Evolutionary conservation across 2,888 invertebrate species (phyloP).

Genomic region (Clunio marinus): DNA sequence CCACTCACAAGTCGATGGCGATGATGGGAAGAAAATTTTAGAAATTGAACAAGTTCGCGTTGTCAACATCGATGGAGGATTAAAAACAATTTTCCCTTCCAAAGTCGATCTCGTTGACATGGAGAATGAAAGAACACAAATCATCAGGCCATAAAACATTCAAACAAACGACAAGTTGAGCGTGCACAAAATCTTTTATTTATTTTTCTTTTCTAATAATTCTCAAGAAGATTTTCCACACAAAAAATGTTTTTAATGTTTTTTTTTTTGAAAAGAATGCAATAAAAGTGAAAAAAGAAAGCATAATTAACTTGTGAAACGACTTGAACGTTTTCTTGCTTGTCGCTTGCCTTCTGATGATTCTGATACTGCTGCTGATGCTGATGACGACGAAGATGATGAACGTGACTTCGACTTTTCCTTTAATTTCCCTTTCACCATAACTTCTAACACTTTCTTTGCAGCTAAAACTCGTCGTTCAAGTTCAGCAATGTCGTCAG

Average conservation of each 20-base stretch:
- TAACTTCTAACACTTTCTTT: conserved; percentile 28
- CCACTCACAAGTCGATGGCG: conserved; percentile 46
- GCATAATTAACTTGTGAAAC: too few relatives aligned
- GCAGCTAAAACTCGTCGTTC: conserved; percentile 22
- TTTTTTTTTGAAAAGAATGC: too few relatives aligned
- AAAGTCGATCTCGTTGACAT: conserved; percentile 59
- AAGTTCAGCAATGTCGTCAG: conserved; percentile 2
- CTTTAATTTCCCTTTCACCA: conserved; percentile 22
- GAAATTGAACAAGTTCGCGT: conserved; percentile 65
- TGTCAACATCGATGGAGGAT: conserved; percentile 63
- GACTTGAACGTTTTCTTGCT: not conserved
- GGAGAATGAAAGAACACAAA: not conserved
- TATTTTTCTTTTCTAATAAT: too few relatives aligned
- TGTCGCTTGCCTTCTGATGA: not conserved
- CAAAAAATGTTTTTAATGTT: too few relatives aligned
- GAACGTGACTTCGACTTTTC: conserved; percentile 18
- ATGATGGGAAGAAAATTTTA: conserved; percentile 39
- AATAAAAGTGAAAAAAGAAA: too few relatives aligned
- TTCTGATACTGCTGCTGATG: too few relatives aligned
- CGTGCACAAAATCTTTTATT: too few relatives aligned
- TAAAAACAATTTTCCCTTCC: conserved; percentile 76
- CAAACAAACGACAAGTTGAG: too few relatives aligned
- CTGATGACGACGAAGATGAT: not conserved
- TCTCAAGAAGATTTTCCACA: too few relatives aligned
- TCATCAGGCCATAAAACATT: conserved; percentile 43